Percentiles rank a stretch among this genome's conserved stretches.
Evolutionary conservation across 2,888 invertebrate species (phyloP).

Genomic region (Seira sanloemensis): DNA sequence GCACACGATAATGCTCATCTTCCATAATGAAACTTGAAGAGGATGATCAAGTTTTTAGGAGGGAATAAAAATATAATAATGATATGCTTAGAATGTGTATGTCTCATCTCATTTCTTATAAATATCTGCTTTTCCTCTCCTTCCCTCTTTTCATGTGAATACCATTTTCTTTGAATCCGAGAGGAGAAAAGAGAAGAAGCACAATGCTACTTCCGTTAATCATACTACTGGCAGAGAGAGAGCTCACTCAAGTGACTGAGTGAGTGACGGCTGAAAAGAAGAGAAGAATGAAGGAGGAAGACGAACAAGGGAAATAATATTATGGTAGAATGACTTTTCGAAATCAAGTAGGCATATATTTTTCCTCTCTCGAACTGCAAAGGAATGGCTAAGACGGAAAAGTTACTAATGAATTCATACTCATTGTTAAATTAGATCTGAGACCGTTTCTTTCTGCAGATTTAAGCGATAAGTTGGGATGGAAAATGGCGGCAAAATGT

Average conservation of each 20-base stretch:
- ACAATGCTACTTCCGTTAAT: slow-evolving; percentile 2
- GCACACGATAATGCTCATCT: background rate
- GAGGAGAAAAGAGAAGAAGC: background rate
- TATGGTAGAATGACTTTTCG: background rate
- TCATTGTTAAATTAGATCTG: background rate
- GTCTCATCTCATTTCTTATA: slow-evolving; percentile 1
- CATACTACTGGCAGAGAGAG: background rate
- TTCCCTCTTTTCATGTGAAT: background rate
- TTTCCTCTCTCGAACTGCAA: no score
- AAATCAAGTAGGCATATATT: background rate
- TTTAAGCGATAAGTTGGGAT: no score
- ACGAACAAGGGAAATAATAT: background rate
- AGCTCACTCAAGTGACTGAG: background rate
- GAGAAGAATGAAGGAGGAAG: background rate
- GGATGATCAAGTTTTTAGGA: background rate
- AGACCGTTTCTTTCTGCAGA: background rate
- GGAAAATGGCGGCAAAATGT: no score
- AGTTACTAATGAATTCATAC: background rate
- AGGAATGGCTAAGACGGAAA: background rate
- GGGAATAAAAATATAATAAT: background rate
- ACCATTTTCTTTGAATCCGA: background rate
- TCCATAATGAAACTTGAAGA: background rate
- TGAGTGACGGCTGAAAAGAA: background rate
- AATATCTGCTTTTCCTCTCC: background rate
- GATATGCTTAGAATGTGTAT: background rate